Percentiles rank a stretch among this genome's conserved stretches.
phyloP scores from a whole-genome alignment of 2,113 vertebrate genomes.

The Kryptolebias marmoratus region DNA sequence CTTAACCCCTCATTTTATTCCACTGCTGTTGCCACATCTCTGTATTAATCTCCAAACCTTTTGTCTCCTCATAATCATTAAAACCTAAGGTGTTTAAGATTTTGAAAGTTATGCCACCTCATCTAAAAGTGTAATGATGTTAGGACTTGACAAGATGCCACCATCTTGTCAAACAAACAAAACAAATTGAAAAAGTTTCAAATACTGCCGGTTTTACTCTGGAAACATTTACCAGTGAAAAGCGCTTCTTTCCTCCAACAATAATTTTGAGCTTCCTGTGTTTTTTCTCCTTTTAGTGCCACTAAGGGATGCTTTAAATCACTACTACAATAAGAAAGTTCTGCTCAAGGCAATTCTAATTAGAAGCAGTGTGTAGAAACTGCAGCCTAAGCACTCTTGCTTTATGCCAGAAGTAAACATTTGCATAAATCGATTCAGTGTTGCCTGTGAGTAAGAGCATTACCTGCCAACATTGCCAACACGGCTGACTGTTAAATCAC shows the following conservation, averaged over 20 bases:
- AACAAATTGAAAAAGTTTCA: neutral
- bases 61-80: too few relatives aligned
- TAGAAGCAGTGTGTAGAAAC: constrained; percentile 25
- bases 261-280: neutral
- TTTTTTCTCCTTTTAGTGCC: constrained; percentile 2
- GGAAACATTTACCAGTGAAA: neutral
- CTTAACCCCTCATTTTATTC: too few relatives aligned
- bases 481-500: constrained; percentile 26
- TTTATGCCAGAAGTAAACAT: constrained; percentile 22
- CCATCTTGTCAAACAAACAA: neutral
- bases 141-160: neutral
- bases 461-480: constrained; percentile 6
- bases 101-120: neutral
- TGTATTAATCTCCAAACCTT: too few relatives aligned
- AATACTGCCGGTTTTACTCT: neutral
- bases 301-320: constrained; percentile 17
- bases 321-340: constrained; percentile 14
- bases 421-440: constrained; percentile 13
- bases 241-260: neutral
- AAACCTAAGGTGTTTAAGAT: too few relatives aligned
- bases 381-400: constrained; percentile 40
- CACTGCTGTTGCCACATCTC: too few relatives aligned
- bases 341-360: constrained; percentile 23
- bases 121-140: neutral
- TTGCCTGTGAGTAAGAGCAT: constrained; percentile 17